Evolutionary conservation across 2,797 vertebrate genomes (phyloP).

Genomic region (Astyanax mexicanus): DNA sequence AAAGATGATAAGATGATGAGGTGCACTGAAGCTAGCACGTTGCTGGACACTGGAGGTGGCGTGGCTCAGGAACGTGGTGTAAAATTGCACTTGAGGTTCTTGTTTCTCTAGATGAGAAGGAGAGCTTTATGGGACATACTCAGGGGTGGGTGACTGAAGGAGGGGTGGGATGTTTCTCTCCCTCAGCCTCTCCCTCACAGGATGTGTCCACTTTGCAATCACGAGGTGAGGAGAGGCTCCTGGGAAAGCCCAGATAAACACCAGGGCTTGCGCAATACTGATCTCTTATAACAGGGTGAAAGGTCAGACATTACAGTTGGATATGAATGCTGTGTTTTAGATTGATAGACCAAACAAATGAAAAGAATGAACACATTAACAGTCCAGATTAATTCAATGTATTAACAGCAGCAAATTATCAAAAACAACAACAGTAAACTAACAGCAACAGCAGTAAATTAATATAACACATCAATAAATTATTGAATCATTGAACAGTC

Average conservation of each 20-base stretch:
- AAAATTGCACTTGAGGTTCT: constrained; percentile 40
- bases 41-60: constrained; percentile 23
- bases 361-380: background rate
- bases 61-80: constrained; percentile 21
- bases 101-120: constrained; percentile 35
- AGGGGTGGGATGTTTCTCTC: constrained; percentile 28
- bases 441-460: background rate
- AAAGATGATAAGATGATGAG: constrained; percentile 9
- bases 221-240: constrained; percentile 24
- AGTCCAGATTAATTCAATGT: background rate
- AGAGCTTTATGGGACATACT: constrained; percentile 35
- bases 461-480: constrained; percentile 2
- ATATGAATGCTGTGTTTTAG: background rate
- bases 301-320: constrained; percentile 11
- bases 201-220: constrained; percentile 29
- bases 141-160: constrained; percentile 17
- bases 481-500: background rate
- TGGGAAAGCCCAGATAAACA: constrained; percentile 37
- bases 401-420: constrained; percentile 10
- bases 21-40: background rate
- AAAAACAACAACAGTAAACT: background rate
- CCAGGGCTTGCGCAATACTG: constrained; percentile 19
- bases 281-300: constrained; percentile 1
- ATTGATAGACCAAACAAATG: background rate
- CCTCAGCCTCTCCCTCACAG: constrained; percentile 15